phyloP scores from a whole-genome alignment of 2,113 vertebrate species.

The Melanocharis versteri region DNA sequence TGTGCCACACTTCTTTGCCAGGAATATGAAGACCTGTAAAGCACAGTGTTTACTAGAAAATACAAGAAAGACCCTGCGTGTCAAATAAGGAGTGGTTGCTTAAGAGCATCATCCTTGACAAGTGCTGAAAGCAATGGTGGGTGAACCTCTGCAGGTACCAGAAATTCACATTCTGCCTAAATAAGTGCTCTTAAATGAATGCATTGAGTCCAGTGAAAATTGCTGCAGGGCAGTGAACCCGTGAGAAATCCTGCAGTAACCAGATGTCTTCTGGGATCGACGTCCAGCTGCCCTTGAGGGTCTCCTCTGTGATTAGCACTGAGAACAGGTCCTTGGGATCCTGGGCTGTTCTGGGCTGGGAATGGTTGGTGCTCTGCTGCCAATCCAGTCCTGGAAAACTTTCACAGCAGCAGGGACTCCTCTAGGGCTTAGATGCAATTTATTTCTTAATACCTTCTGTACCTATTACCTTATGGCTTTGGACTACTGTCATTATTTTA shows the following conservation, averaged over 20 bases:
- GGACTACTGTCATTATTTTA: background rate
- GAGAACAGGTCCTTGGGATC: background rate
- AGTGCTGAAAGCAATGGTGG: background rate
- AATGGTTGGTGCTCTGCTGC: background rate
- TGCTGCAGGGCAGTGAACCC: background rate
- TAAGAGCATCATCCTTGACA: background rate
- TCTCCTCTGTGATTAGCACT: background rate
- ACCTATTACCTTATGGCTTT: background rate
- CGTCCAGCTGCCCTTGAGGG: background rate
- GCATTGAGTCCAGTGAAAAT: background rate
- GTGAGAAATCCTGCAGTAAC: background rate
- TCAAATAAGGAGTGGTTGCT: background rate
- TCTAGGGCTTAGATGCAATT: background rate
- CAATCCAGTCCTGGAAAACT: background rate
- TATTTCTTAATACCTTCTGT: background rate
- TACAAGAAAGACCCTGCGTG: background rate
- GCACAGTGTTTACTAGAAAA: background rate
- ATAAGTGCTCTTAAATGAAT: background rate
- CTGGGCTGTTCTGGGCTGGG: fast-evolving
- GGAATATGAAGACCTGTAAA: background rate
- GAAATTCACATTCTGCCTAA: background rate
- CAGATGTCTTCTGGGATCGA: background rate
- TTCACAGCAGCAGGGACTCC: background rate
- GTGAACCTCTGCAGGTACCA: background rate
- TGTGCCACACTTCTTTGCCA: background rate